Conservation (phyloP, 30 jellyfish, hydroid and myxozoan species). For the Cassiopea xamachana region DNA sequence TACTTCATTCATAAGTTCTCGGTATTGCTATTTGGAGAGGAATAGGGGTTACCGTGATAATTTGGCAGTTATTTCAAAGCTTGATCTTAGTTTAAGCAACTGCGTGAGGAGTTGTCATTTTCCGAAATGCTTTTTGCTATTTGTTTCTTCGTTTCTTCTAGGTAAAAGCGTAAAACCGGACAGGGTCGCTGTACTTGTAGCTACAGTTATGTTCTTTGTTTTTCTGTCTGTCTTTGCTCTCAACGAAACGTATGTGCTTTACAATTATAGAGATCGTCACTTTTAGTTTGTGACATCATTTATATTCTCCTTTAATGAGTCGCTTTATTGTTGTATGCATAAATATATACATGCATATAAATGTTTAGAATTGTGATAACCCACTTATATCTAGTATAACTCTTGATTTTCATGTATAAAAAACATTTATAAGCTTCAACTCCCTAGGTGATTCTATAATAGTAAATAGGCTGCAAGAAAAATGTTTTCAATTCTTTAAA, state of each 20-base stretch:
- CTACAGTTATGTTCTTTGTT: constrained; percentile 62
- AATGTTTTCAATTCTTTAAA: too few species aligned
- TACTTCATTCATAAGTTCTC: neutral
- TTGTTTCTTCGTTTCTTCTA: neutral
- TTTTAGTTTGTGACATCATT: neutral
- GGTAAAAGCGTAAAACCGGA: constrained; percentile 61
- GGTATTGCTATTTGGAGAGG: too few species aligned
- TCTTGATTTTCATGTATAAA: too few species aligned
- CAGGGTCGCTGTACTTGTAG: constrained; percentile 38
- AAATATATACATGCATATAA: too few species aligned
- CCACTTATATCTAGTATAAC: too few species aligned
- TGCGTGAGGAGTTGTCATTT: neutral
- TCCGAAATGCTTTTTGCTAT: neutral
- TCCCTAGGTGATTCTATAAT: too few species aligned
- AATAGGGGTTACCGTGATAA: neutral
- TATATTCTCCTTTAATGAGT: too few species aligned
- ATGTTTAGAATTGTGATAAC: too few species aligned
- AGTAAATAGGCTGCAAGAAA: too few species aligned
- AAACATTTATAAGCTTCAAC: too few species aligned
- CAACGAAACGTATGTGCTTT: constrained; percentile 81
- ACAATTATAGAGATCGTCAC: neutral
- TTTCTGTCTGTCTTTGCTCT: constrained; percentile 62
- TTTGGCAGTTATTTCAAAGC: neutral
- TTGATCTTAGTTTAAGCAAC: neutral
- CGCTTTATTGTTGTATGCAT: too few species aligned